phyloP scores from a whole-genome alignment of 2,888 invertebrate species.

The Harpalus rufipes region DNA sequence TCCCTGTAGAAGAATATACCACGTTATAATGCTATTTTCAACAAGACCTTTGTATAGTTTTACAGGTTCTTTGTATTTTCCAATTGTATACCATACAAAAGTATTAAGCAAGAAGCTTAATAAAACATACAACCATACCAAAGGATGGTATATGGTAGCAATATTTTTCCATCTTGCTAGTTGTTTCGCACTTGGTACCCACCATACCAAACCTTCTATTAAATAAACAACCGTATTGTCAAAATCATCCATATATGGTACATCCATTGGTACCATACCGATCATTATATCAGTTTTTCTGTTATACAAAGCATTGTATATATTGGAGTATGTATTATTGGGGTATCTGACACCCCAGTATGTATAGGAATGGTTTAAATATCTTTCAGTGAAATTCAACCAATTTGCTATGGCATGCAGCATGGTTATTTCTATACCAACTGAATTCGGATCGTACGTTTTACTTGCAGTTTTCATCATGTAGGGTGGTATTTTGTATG shows the following conservation, averaged over 20 bases:
- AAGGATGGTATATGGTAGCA: constrained; percentile 7
- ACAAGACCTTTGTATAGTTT: constrained; percentile 1
- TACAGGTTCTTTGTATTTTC: background rate
- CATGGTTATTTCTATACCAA: constrained; percentile 70
- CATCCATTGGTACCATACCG: constrained; percentile 77
- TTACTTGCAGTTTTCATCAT: constrained; percentile 30
- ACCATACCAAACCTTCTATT: constrained; percentile 45
- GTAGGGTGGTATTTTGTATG: constrained; percentile 68
- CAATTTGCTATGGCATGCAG: constrained; percentile 67
- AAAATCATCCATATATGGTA: constrained; percentile 70
- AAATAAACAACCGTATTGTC: constrained; percentile 32
- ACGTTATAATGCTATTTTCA: constrained; percentile 2
- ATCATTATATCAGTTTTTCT: constrained; percentile 78
- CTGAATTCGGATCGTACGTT: constrained; percentile 57
- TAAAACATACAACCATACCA: constrained; percentile 43
- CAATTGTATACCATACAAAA: constrained; percentile 49
- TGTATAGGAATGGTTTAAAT: constrained; percentile 62
- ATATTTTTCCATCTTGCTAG: constrained; percentile 47
- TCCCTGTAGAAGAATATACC: constrained; percentile 26
- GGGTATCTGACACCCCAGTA: constrained; percentile 77
- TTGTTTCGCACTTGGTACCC: constrained; percentile 42
- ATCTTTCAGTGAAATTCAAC: constrained; percentile 69
- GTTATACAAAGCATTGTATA: constrained; percentile 76
- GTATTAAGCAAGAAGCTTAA: constrained; percentile 10
- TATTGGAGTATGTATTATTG: constrained; percentile 78